phyloP scores from a whole-genome alignment of 2,113 vertebrate genomes.

The Spilogale gracilis region DNA sequence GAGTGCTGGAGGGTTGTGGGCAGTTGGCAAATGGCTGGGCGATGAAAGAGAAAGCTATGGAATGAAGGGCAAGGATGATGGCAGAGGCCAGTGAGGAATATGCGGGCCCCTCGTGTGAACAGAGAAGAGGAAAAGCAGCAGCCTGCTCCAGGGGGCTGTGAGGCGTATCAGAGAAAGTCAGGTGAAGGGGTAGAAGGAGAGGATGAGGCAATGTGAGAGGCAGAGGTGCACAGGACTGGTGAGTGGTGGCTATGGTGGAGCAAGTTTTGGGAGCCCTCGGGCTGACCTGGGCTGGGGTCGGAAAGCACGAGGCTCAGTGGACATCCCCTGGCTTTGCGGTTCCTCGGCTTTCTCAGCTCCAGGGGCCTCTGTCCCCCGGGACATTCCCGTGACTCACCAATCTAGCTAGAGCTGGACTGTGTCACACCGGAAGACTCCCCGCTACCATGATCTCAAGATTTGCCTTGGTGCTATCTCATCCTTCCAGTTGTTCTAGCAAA shows the following conservation, averaged over 20 bases:
- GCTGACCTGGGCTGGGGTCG: not conserved
- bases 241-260: not conserved
- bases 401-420: not conserved
- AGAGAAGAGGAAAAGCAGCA: not conserved
- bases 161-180: not conserved
- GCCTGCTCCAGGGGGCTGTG: not conserved
- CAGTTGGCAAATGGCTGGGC: not conserved
- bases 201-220: not conserved
- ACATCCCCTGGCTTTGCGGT: not conserved
- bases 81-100: not conserved
- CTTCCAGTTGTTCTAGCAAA: not conserved
- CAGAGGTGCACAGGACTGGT: not conserved
- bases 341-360: not conserved
- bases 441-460: not conserved
- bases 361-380: not conserved
- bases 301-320: not conserved
- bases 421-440: not conserved
- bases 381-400: not conserved
- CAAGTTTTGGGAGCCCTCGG: not conserved
- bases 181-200: not conserved
- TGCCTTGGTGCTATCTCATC: not conserved
- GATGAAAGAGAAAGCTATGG: not conserved
- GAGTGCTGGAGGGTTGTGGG: not conserved
- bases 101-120: not conserved
- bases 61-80: not conserved